A percentile compares a stretch with the other conserved stretches of the same genome.
Evolutionary conservation across 2,797 vertebrate genomes (phyloP).

Genomic region (Poecilia velifera): DNA sequence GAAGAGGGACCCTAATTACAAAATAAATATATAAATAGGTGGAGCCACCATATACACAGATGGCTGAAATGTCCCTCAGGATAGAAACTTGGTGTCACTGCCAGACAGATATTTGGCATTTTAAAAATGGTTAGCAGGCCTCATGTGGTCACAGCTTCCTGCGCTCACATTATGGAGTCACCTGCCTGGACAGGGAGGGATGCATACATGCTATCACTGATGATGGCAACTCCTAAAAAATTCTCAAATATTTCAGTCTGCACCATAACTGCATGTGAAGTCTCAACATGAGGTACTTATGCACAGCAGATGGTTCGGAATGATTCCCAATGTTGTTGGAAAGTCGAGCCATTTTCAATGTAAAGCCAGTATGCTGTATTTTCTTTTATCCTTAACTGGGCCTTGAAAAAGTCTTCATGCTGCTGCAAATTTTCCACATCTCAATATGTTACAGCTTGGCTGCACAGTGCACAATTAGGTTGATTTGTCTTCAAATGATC

Average conservation of each 20-base stretch:
- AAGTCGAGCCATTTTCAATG: conserved; percentile 11
- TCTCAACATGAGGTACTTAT: neutral
- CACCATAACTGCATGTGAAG: conserved; percentile 7
- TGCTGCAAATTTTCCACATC: neutral
- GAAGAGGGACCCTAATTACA: conserved; percentile 55
- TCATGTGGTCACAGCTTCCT: conserved; percentile 59
- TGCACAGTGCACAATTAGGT: neutral
- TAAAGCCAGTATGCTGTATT: neutral
- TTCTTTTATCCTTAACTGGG: neutral
- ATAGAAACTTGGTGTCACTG: conserved; percentile 58
- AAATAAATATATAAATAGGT: conserved; percentile 67
- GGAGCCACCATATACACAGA: conserved; percentile 66
- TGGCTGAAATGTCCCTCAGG: conserved; percentile 71
- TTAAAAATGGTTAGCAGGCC: conserved; percentile 59
- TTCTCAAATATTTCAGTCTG: neutral
- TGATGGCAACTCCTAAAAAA: neutral
- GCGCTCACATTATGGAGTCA: conserved; percentile 36
- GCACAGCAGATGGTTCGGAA: conserved; percentile 10
- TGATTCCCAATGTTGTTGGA: neutral
- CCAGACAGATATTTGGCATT: conserved; percentile 73
- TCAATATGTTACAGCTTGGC: neutral
- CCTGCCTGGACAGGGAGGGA: conserved; percentile 3
- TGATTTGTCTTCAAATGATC: neutral
- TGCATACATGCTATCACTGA: neutral
- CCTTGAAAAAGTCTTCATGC: neutral